These are phyloP conservation scores for Ptyas mucosa DNA, from an alignment of 2,113 vertebrate genomes.

Conservation along the genomic window DNA sequence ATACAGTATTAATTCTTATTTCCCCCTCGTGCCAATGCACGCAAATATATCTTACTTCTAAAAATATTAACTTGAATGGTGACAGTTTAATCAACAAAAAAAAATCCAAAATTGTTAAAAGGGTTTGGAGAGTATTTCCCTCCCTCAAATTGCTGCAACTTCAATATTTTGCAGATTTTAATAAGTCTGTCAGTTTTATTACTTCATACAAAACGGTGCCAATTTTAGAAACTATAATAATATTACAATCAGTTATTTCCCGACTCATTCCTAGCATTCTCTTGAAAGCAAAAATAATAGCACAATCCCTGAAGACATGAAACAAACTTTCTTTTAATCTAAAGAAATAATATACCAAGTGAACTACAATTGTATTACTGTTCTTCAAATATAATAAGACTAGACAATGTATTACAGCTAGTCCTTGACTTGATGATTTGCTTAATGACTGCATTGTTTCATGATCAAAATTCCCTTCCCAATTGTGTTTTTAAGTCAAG, in stretches of 20 bases:
- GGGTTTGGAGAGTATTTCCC: neutral
- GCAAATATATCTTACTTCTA: neutral
- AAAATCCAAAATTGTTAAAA: neutral
- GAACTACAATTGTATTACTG: neutral
- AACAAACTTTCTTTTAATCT: neutral
- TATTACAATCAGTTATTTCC: neutral
- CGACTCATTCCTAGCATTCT: neutral
- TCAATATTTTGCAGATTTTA: neutral
- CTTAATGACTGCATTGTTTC: no score
- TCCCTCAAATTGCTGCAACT: neutral
- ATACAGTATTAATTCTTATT: neutral
- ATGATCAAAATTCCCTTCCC: no score
- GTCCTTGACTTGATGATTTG: no score
- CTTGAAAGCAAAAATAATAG: neutral
- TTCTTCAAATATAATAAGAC: neutral
- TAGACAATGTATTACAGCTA: neutral
- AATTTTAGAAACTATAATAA: neutral
- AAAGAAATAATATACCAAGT: neutral
- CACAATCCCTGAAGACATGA: neutral
- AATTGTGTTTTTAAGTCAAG: no score
- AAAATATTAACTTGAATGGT: neutral
- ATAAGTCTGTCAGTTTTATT: neutral
- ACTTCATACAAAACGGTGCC: neutral
- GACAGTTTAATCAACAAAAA: neutral
- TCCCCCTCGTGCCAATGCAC: neutral